A percentile compares a stretch with the other conserved stretches of the same genome.
Evolutionary conservation across 2,797 vertebrate species (phyloP).

Genomic region (Parotocinclus haroldoi): DNA sequence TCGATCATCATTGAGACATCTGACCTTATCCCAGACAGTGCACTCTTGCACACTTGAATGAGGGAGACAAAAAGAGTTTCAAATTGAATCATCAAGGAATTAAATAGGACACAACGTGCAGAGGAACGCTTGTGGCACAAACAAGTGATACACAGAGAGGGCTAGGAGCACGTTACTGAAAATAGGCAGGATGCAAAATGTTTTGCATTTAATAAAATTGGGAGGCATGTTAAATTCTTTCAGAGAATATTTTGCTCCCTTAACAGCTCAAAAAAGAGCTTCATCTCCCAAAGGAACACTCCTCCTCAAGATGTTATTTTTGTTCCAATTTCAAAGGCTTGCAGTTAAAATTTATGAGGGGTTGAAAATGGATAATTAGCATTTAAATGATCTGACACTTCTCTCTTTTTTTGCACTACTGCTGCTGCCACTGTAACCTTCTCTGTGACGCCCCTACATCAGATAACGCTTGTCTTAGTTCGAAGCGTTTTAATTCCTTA

Average conservation of each 20-base stretch:
- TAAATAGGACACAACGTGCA: background rate
- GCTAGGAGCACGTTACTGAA: slow-evolving; percentile 8
- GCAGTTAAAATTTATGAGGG: slow-evolving; percentile 79
- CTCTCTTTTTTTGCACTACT: slow-evolving; percentile 13
- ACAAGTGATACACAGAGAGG: background rate
- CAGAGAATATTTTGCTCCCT: slow-evolving; percentile 28
- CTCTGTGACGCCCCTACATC: slow-evolving; percentile 35
- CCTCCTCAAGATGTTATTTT: slow-evolving; percentile 52
- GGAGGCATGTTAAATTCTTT: slow-evolving; percentile 31
- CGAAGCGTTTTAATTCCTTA: slow-evolving; percentile 18
- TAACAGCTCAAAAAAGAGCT: slow-evolving; percentile 29
- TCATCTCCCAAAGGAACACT: slow-evolving; percentile 41
- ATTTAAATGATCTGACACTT: slow-evolving; percentile 68
- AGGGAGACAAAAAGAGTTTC: no score
- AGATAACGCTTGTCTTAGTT: slow-evolving; percentile 26
- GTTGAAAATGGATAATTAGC: slow-evolving; percentile 82
- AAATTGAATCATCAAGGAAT: background rate
- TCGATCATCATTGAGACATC: no score
- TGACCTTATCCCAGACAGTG: no score
- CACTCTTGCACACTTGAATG: no score
- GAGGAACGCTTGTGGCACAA: slow-evolving; percentile 16
- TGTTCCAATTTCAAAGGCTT: slow-evolving; percentile 49
- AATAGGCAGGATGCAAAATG: slow-evolving; percentile 14
- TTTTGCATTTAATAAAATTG: slow-evolving; percentile 11
- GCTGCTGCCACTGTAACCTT: slow-evolving; percentile 46